Base-by-base conservation (phyloP, 2,888 invertebrate genomes). In the Gryllus longicercus region DNA sequence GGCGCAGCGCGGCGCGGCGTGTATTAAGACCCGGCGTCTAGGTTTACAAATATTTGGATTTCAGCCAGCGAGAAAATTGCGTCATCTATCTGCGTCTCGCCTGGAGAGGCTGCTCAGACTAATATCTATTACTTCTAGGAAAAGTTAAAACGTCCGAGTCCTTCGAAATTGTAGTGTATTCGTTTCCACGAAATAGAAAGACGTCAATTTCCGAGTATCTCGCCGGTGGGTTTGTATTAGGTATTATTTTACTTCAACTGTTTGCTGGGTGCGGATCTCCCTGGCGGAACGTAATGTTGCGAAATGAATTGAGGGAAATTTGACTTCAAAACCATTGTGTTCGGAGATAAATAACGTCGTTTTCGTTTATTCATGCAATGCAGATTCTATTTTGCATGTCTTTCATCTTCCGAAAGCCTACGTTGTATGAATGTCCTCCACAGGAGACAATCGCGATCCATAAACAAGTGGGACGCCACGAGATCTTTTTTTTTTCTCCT, bases 51-150 rank as follows among this genome's bases (percentile, higher is more conserved):
- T 63, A 63, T 63, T 63, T 63, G 63, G 63, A 63, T 63, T 63
- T 63, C 63, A 63, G 63, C 63, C 63, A 63, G n/a, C 63, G 63
- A 63, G 63, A 63, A 63, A 63, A 63, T 63, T 63, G 63, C 63
- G 14, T 63, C 63, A 63, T 63, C n/a, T 16, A 63, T 63, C n/a
- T n/a, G 14, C 63, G 63, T 63, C 63, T 18, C 63, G 14, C n/a
- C 63, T 0, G 63, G 1, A 14, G 38, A 38, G 38, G 38, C 38
- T 38, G 38, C 14, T 63, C 63, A 4, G 63, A 63, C 63, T 14
- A 63, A n/a, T 63, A 63, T 63, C 63, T 63, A 63, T 63, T 63
- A n/a, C 63, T 63, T 63, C 63, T 63, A 63, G 63, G 63, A 63
- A 63, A n/a, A 63, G 63, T n/a, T 63, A 63, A 63, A 63, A 63